These are phyloP conservation scores for Pseudorhombus dupliciocellatus DNA, from an alignment of 2,113 vertebrate species.

Conservation along the genomic window DNA sequence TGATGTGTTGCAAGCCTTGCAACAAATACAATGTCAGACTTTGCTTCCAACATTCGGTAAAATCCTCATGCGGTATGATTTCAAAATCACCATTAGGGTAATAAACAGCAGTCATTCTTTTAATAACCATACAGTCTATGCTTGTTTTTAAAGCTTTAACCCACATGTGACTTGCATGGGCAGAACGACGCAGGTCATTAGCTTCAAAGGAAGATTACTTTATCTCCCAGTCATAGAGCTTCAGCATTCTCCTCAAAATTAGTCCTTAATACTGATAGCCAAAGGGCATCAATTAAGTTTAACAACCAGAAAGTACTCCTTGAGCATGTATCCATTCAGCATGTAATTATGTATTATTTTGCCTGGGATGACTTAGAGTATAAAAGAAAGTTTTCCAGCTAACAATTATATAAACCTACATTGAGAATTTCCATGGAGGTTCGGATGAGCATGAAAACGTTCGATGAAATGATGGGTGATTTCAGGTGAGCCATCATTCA, in stretches of 20 bases:
- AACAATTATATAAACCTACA: slow-evolving; percentile 34
- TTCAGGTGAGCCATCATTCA: background rate
- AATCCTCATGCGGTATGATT: background rate
- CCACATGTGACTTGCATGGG: slow-evolving; percentile 25
- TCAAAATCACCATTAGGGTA: slow-evolving; percentile 22
- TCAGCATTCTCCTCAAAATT: slow-evolving; percentile 44
- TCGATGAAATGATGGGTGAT: background rate
- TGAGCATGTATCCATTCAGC: slow-evolving; percentile 49
- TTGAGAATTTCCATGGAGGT: slow-evolving; percentile 14
- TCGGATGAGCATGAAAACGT: background rate
- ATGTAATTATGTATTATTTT: slow-evolving; percentile 65
- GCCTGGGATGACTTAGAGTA: slow-evolving; percentile 38
- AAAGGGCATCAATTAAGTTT: slow-evolving; percentile 63
- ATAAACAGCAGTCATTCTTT: slow-evolving; percentile 42
- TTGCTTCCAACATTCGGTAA: slow-evolving; percentile 15
- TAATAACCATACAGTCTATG: slow-evolving; percentile 7
- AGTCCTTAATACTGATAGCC: slow-evolving; percentile 49
- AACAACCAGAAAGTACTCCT: slow-evolving; percentile 57
- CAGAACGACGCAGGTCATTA: slow-evolving; percentile 37
- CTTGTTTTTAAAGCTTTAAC: slow-evolving; percentile 15
- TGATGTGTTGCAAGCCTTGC: background rate
- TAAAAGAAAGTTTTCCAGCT: slow-evolving; percentile 43
- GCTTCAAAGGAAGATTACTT: slow-evolving; percentile 26
- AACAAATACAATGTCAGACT: background rate
- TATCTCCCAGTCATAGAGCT: slow-evolving; percentile 14